phyloP scores from a whole-genome alignment of 2,797 vertebrate species.

The Sebastes matsubarae region DNA sequence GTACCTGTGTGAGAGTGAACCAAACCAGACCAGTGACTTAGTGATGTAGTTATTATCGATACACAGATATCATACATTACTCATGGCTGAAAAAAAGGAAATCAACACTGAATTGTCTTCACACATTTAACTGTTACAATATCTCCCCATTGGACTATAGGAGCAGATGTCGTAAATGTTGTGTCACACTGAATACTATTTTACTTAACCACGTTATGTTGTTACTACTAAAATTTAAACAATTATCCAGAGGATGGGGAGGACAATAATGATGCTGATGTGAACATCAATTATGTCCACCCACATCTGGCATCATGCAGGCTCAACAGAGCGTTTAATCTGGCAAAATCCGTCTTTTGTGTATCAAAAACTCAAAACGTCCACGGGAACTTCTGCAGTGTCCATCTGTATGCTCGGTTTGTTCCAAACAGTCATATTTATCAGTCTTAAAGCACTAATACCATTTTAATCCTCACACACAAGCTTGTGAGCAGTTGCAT shows the following conservation, averaged over 20 bases:
- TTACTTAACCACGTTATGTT: background rate
- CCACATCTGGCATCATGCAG: slow-evolving; percentile 2
- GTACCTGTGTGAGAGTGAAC: background rate
- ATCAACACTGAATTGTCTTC: background rate
- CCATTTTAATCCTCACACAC: background rate
- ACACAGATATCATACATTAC: background rate
- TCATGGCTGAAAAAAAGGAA: slow-evolving; percentile 1
- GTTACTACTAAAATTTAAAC: slow-evolving; percentile 3
- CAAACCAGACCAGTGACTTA: background rate
- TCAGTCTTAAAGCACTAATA: background rate
- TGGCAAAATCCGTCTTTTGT: background rate
- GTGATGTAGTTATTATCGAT: background rate
- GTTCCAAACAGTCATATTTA: background rate
- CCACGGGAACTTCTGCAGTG: background rate
- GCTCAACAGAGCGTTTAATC: background rate
- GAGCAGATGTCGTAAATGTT: slow-evolving; percentile 33
- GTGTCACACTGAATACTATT: slow-evolving; percentile 4
- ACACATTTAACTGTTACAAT: background rate
- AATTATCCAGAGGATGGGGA: background rate
- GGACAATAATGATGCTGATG: slow-evolving; percentile 6
- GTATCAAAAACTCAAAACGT: background rate
- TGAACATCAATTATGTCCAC: slow-evolving; percentile 24
- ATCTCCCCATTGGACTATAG: background rate
- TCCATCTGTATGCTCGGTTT: background rate
- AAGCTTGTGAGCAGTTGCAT: background rate